Evolutionary conservation across 2,113 vertebrate genomes (phyloP), one percentile per base, ranked within the genome.

Genomic region (Zapus hudsonius): DNA sequence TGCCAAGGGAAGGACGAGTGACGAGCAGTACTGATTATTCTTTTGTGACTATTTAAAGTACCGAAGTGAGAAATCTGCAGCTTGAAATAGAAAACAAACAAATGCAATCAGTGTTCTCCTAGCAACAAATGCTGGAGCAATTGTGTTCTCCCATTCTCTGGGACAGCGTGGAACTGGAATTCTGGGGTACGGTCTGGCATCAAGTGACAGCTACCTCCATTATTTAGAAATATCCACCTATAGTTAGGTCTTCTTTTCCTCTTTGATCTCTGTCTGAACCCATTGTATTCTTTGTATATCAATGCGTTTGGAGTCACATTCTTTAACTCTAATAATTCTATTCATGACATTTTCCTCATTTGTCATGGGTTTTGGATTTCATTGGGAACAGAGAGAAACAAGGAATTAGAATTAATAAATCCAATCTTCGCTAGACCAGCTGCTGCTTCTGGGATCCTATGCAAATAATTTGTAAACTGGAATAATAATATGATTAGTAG

Each of bases 91-190:
- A 88, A 96, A 94, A 96, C 57, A 94, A 97, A 95, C 86, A 95
- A 96, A 96, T 78, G 74, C 64, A 94, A 93, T 93, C 81, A 86
- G 82, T 94, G 96, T 95, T 97, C 95, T 97, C 96, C 95, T 96
- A 94, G 96, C 95, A 96, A 97, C 93, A 73, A 87, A 92, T n/a
- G 29, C 52, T 91, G 2, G 13, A 95, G 63, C 78, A 40, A 75
- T 92, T 94, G 86, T 84, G 84, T 78, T 93, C 40, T 55, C 47
- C 47, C 2, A 0, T 61, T 61, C 91, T n/a, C 79, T 36, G 40
- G 87, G 92, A 78, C 47, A 52, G 91, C 79, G 57, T 85, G 44
- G n/a, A 80, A 74, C 63, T 82, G 29, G 61, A 55, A 23, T 52
- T 89, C 47, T 82, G 40, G n/a, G 36, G 38, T 70, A 47, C 47